Base-by-base conservation (phyloP, 2,888 invertebrate genomes). In the Ctenicera cuprea region DNA sequence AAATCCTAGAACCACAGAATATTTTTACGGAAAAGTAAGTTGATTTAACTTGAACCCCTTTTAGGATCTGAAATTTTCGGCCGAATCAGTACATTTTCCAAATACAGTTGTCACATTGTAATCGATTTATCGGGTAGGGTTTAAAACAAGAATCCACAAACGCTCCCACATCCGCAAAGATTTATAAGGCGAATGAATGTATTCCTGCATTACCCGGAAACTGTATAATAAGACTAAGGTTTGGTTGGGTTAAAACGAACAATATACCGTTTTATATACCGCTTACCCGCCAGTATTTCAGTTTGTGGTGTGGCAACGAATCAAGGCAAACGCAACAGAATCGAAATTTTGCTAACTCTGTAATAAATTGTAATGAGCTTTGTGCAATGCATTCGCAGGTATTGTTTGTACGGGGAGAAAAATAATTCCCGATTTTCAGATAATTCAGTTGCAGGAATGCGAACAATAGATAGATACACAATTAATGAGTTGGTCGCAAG, bases 171-270 rank as follows among this genome's bases (percentile, higher is more conserved):
- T 37, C 59, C 59, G 16, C 18, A 11, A 38, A 62, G 45, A 62
- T 45, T 62, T 62, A 62, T 62, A 45, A 33, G 43, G 43, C 22
- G 62, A 41, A 38, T 41, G 62, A 41, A 38, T 41, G n/a, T 62
- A 62, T 62, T 43, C 62, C 11, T 62, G 20, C 69, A 61, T 48
- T 45, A 52, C 18, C 48, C 61, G 72, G 66, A 67, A 72, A 52
- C 61, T 66, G 72, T 62, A 61, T 33, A 54, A 30, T 33, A 50
- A 48, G 22, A 11, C 33, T 20, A 52, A 37, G 59, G 67, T 61
- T 57, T 65, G 54, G 64, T 57, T 57, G 16, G 33, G 48, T 61
- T 67, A 71, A 71, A 71, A 50, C 71, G 66, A 67, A 72, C 66
- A 72, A 72, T 66, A 57, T 54, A 30, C 33, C 38, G 62, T 62